These are phyloP conservation scores for Planococcus citri DNA, from an alignment of 1,140 invertebrate species.

Conservation along the genomic window DNA sequence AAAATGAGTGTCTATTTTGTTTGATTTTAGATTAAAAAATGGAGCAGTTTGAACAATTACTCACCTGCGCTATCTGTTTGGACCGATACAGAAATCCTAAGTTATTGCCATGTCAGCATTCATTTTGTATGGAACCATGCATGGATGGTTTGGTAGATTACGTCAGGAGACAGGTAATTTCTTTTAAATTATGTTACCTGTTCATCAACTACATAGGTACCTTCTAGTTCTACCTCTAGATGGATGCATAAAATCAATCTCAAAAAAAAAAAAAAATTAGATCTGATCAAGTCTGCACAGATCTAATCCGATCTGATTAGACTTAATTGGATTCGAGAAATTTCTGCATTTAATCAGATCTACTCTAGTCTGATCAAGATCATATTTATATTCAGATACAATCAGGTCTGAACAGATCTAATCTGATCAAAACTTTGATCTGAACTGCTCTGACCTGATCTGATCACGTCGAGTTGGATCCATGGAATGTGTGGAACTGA, in stretches of 20 bases:
- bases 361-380: too few species aligned
- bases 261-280: not conserved
- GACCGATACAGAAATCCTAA: slow-evolving; percentile 95
- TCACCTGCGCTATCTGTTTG: slow-evolving; percentile 95
- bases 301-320: too few species aligned
- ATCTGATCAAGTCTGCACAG: too few species aligned
- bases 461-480: too few species aligned
- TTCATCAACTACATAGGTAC: not conserved
- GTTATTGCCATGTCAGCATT: slow-evolving; percentile 97
- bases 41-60: slow-evolving; percentile 94
- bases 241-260: not conserved
- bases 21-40: slow-evolving; percentile 40
- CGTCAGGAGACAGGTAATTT: slow-evolving; percentile 67
- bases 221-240: not conserved
- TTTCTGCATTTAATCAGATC: too few species aligned
- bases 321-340: too few species aligned
- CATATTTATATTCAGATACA: too few species aligned
- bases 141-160: slow-evolving; percentile 95
- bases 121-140: slow-evolving; percentile 96
- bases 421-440: too few species aligned
- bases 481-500: too few species aligned
- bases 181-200: not conserved
- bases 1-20: not conserved
- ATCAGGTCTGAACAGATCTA: too few species aligned
- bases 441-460: too few species aligned